Evolutionary conservation across 92 coral and sea anemone genomes (phyloP).

Genomic region (Montipora capitata): DNA sequence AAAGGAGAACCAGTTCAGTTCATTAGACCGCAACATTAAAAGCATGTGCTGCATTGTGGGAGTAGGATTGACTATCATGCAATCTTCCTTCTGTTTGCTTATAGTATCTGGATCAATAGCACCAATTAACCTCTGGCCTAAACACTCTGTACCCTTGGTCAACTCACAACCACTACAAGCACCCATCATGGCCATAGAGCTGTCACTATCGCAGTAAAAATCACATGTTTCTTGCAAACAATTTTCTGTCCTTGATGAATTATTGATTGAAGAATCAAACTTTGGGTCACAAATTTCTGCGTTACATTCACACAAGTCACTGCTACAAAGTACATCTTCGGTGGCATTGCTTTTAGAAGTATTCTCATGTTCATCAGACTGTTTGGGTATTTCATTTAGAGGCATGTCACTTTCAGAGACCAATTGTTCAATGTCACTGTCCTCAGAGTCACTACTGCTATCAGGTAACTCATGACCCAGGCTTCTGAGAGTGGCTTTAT

Average conservation of each 20-base stretch:
- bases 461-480: conserved; percentile 51
- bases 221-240: conserved; percentile 14
- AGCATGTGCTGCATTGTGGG: conserved; percentile 47
- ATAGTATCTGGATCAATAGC: conserved; percentile 23
- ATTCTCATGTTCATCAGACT: background rate
- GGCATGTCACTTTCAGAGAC: conserved; percentile 12
- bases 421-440: conserved; percentile 14
- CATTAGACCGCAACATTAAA: conserved; percentile 27
- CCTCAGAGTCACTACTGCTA: conserved; percentile 51
- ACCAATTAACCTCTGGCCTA: conserved; percentile 13
- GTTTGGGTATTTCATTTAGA: background rate
- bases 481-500: conserved; percentile 50
- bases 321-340: background rate
- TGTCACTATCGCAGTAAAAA: conserved; percentile 8
- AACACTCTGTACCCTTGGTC: conserved; percentile 1
- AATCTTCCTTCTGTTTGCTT: conserved; percentile 6
- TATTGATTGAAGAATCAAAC: background rate
- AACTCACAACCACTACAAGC: background rate
- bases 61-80: conserved; percentile 22
- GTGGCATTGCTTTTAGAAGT: background rate
- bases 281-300: conserved; percentile 6
- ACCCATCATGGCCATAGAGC: conserved; percentile 16
- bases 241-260: background rate
- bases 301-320: background rate
- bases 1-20: conserved; percentile 45